Evolutionary conservation across 2,113 vertebrate genomes (phyloP).

Genomic region (Bujurquina vittata): DNA sequence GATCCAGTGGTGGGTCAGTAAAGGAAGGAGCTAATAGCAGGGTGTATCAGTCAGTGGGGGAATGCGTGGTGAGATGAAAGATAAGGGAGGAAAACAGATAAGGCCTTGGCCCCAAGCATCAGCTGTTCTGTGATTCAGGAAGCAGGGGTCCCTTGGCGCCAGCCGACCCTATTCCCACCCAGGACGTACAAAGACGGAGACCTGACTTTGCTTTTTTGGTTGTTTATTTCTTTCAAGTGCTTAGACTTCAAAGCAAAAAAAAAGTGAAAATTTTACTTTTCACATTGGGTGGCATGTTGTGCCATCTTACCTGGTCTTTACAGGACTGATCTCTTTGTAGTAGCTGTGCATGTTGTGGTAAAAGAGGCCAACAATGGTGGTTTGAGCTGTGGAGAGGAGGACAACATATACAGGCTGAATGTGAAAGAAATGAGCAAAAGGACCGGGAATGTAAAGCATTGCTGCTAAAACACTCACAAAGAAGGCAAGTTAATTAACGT

Average conservation of each 20-base stretch:
- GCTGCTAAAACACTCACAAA: conserved; percentile 59
- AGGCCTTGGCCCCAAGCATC: conserved; percentile 47
- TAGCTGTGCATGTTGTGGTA: conserved; percentile 91
- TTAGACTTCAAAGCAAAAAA: background rate
- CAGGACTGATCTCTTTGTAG: conserved; percentile 85
- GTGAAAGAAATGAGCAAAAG: conserved; percentile 5
- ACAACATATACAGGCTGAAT: conserved; percentile 11
- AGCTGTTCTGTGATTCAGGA: conserved; percentile 54
- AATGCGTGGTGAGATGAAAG: conserved; percentile 66
- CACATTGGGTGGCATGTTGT: background rate
- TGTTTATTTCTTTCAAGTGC: background rate
- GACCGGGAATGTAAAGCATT: conserved; percentile 66
- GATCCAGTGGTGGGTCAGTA: conserved; percentile 29
- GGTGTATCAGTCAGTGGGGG: conserved; percentile 70
- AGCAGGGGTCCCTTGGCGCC: conserved; percentile 29
- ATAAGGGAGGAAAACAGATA: conserved; percentile 66
- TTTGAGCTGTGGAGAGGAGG: conserved; percentile 81
- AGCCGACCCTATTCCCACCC: conserved; percentile 31
- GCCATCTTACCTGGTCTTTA: conserved; percentile 85
- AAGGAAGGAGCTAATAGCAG: conserved; percentile 59
- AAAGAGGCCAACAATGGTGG: conserved; percentile 90
- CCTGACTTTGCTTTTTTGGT: background rate
- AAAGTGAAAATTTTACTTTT: background rate
- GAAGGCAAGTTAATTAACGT: conserved; percentile 78
- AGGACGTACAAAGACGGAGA: conserved; percentile 34